Base-by-base conservation (phyloP, 2,888 invertebrate genomes). In the Sarcophaga subvicina region DNA sequence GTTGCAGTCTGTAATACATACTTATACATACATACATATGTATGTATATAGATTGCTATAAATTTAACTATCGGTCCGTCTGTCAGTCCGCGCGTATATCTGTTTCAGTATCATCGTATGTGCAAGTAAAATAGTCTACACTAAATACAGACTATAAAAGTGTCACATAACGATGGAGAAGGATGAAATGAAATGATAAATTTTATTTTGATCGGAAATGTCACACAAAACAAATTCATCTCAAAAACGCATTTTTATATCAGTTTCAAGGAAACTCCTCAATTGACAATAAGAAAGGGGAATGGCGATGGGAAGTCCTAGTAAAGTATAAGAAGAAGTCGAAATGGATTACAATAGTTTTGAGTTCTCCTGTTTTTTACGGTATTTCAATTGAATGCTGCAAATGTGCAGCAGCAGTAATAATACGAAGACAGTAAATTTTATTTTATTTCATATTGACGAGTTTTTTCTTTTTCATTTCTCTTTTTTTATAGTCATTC, bases 191-290 rank as follows among this genome's bases (percentile, higher is more conserved):
- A 80, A 81, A 81, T 79, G 79, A 85, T 85, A 87, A 84, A 87
- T 87, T 87, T 80, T 84, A 84, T 87, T 87, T 82, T 87, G 78
- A 85, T 79, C 81, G 63, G 63, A 76, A 67, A 17, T 85, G 84
- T 76, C 85, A 85, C 76, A 72, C 66, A 62, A 62, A 62, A 62
- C 20, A 62, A 62, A 62, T 62, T 62, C 62, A 45, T 22, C 20
- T 22, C 2, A 37, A 62, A 4, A 54, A 59, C 6, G 60, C 47
- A 76, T 45, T 84, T 8, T 75, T 69, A 59, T 67, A 12, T 71
- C 27, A 54, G 1, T 73, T 60, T 37, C 27, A 66, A 70, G 63
- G 37, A 76, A 75, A 66, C 59, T 20, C 27, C 64, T 66, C 27
- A 77, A 77, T 59, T 59, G 64, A 69, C 37, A 37, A 37, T 37